Percentiles rank a stretch among this genome's conserved stretches.
Conservation (phyloP, 2,888 invertebrate species). For the Acanthosepion pharaonis region DNA sequence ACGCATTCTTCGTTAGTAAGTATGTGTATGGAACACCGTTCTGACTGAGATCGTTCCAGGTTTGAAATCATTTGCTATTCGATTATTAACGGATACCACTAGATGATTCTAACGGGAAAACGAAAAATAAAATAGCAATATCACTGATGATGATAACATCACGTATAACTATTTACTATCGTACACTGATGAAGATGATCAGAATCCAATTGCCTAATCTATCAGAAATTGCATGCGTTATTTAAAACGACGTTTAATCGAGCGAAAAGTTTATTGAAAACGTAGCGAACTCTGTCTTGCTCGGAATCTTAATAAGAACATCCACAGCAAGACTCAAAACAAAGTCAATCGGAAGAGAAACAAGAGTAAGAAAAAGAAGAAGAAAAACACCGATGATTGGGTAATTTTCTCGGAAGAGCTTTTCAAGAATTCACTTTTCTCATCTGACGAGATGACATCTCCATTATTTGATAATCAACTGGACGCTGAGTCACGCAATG, state of each 20-base stretch:
- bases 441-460: conserved; percentile 2
- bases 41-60: too few relatives aligned
- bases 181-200: too few relatives aligned
- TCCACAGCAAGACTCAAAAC: too few relatives aligned
- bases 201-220: background rate
- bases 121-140: too few relatives aligned
- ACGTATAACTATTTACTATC: too few relatives aligned
- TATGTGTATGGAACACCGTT: too few relatives aligned
- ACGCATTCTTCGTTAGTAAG: too few relatives aligned
- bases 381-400: background rate
- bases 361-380: background rate
- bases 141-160: too few relatives aligned
- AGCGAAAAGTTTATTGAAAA: background rate
- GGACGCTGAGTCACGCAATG: background rate
- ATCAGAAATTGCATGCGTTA: background rate
- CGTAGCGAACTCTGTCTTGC: rapidly evolving
- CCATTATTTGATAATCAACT: conserved; percentile 12
- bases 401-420: background rate
- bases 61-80: too few relatives aligned
- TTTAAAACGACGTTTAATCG: background rate
- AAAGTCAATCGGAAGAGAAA: background rate
- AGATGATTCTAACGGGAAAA: too few relatives aligned
- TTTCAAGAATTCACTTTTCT: background rate
- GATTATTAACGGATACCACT: too few relatives aligned
- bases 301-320: background rate